A percentile compares a stretch with the other conserved stretches of the same genome.
Conservation (phyloP, 2,888 invertebrate genomes). For the Unio delphinus region DNA sequence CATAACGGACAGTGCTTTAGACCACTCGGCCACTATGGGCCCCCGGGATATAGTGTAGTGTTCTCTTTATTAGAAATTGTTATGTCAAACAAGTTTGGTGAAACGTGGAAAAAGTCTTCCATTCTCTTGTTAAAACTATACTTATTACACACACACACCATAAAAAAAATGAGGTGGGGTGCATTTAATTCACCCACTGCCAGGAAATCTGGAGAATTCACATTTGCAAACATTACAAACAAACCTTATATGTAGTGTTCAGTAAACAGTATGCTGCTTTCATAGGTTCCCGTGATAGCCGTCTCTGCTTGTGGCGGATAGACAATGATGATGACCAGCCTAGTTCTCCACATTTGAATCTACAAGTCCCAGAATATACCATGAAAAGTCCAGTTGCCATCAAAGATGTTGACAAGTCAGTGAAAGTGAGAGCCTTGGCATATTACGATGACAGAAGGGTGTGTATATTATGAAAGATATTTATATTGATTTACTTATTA, state of each 20-base stretch:
- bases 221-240: too few relatives aligned
- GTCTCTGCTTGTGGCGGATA: constrained; percentile 91
- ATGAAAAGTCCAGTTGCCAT: constrained; percentile 54
- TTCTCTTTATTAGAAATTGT: too few relatives aligned
- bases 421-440: constrained; percentile 85
- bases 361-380: constrained; percentile 59
- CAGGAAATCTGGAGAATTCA: too few relatives aligned
- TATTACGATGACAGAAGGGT: constrained; percentile 86
- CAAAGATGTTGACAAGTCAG: constrained; percentile 78
- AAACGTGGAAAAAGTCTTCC: too few relatives aligned
- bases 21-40: too few relatives aligned
- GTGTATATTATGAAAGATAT: constrained; percentile 6
- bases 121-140: too few relatives aligned
- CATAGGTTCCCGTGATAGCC: constrained; percentile 87
- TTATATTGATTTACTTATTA: not conserved
- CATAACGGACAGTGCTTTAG: too few relatives aligned
- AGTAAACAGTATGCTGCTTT: not conserved
- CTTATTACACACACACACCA: too few relatives aligned
- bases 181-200: too few relatives aligned
- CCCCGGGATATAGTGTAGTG: too few relatives aligned
- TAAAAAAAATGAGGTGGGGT: too few relatives aligned
- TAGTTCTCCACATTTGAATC: constrained; percentile 36
- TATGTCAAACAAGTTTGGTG: too few relatives aligned
- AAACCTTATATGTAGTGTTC: not conserved
- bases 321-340: constrained; percentile 37